Evolutionary conservation across 2,113 vertebrate species (phyloP).

Genomic region (Nothobranchius kuhntae): DNA sequence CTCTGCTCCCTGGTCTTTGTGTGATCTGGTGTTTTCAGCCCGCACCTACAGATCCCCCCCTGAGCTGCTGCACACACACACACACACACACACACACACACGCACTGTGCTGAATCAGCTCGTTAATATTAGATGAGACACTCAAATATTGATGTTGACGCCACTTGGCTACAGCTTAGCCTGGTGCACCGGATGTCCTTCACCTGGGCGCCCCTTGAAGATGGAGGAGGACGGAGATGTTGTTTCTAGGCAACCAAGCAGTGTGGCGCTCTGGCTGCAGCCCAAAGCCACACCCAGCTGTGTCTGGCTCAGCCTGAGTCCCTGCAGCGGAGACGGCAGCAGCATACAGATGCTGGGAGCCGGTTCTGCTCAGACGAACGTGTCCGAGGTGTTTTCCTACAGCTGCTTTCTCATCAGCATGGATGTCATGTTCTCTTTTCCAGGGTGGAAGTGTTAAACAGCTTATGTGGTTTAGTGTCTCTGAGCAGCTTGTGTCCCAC

Average conservation of each 20-base stretch:
- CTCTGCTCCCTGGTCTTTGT: conserved; percentile 41
- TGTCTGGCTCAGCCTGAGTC: conserved; percentile 21
- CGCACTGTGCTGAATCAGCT: conserved; percentile 41
- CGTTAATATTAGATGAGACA: conserved; percentile 68
- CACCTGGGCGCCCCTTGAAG: conserved; percentile 29
- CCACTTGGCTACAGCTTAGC: conserved; percentile 59
- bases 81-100: conserved; percentile 7
- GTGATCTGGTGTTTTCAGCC: conserved; percentile 12
- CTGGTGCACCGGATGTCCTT: neutral
- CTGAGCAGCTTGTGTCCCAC: no score
- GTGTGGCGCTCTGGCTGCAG: conserved; percentile 38
- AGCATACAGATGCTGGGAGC: conserved; percentile 45
- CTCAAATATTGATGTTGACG: conserved; percentile 77
- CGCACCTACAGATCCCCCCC: conserved; percentile 8
- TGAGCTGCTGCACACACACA: conserved; percentile 40
- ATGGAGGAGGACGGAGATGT: conserved; percentile 59
- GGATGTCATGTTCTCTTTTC: no score
- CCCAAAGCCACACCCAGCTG: conserved; percentile 60
- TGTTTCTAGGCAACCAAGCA: conserved; percentile 79
- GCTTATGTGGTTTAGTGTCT: no score
- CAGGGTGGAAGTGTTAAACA: no score
- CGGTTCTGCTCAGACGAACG: neutral
- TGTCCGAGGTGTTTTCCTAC: neutral
- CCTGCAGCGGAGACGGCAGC: conserved; percentile 53
- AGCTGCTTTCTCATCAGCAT: no score